A percentile compares a stretch with the other conserved stretches of the same genome.
phyloP scores from a whole-genome alignment of 2,888 invertebrate species.

The Amiota minor region DNA sequence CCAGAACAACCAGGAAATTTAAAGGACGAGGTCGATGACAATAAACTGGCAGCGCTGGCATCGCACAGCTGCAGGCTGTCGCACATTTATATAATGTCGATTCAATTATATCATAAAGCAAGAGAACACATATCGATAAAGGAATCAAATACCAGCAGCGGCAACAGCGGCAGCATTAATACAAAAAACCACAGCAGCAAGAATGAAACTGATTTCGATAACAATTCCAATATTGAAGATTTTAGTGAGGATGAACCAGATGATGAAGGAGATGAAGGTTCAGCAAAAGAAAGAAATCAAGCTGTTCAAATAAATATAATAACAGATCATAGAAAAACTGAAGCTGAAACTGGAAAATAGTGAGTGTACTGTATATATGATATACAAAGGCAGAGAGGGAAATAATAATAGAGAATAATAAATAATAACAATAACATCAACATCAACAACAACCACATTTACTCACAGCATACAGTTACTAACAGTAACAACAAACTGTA shows the following conservation, averaged over 20 bases:
- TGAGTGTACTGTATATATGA: neutral
- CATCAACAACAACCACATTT: neutral
- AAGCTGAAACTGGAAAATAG: neutral
- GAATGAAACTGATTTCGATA: constrained; percentile 34
- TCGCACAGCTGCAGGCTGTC: constrained; percentile 16
- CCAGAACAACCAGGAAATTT: neutral
- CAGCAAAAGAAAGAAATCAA: neutral
- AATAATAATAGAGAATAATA: neutral
- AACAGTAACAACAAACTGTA: neutral
- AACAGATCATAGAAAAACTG: constrained; percentile 16
- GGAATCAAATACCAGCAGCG: constrained; percentile 34
- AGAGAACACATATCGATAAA: constrained; percentile 10
- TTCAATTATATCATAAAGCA: neutral
- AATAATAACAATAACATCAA: neutral
- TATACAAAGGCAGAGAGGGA: neutral
- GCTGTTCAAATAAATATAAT: neutral
- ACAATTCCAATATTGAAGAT: too few relatives aligned
- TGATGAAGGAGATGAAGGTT: too few relatives aligned
- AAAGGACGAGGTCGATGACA: neutral
- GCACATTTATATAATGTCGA: constrained; percentile 14
- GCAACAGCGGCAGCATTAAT: constrained; percentile 30
- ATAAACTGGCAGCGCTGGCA: constrained; percentile 3
- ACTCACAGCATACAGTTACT: neutral
- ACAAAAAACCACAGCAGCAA: constrained; percentile 25
- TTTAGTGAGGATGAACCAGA: too few relatives aligned